Base-by-base conservation (phyloP, 2,888 invertebrate genomes). In the Phragmatobia fuliginosa region DNA sequence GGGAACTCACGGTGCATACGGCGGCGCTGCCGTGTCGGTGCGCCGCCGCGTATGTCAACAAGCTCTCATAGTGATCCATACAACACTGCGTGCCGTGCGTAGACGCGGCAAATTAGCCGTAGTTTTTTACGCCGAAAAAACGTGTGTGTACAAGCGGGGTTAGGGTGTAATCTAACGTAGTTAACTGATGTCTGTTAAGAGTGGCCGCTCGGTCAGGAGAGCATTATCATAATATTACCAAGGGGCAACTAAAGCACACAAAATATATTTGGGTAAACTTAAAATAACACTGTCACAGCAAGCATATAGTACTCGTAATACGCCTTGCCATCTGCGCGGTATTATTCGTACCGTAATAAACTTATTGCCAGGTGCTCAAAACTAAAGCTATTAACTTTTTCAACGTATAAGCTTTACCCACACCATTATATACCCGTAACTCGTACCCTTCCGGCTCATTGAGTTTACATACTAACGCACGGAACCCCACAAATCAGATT, bases 401-500 rank as follows among this genome's bases (percentile, higher is more conserved):
- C 11, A 68, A 41, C 66, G 33, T 25, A 31, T 49, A 67, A 65
- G 38, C 33, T 67, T 71, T 60, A 67, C 64, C 60, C 64, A 58
- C 14, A 64, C 52, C 14, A 4, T 10, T 16, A 11, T 31, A 21
- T 52, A 45, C 21, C 25, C 28, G 21, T 21, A 38, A 0, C 4
- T 16, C 41, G 32, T 18, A 62, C 62, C 71, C 66, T 79, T 80
- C 74, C 68, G 71, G 41, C 56, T 71, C 70, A 79, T 79, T 67
- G 72, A 68, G 60, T 66, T 33, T 36, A 59, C 76, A 72, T 68
- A 74, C 81, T 56, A 66, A 67, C 68, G 61, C 66, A 45, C 68
- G 58, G 70, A 70, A 70, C 76, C 75, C 71, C 73, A 79, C 77
- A 78, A 80, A 80, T 80, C 77, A 80, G 82, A 80, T 82, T 69